phyloP scores from a whole-genome alignment of 2,113 vertebrate species.

The Damaliscus lunatus region DNA sequence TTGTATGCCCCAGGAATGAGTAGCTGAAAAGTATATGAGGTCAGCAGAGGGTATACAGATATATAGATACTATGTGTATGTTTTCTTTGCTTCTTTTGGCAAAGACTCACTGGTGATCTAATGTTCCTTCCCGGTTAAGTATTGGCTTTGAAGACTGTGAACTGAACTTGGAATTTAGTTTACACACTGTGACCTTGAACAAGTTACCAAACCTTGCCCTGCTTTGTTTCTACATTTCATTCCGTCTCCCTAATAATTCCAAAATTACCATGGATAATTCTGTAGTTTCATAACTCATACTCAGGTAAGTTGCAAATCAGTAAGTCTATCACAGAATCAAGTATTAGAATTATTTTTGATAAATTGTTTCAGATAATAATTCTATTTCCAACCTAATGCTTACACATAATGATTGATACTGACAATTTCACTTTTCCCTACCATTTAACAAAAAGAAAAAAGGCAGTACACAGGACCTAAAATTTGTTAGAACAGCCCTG shows the following conservation, averaged over 20 bases:
- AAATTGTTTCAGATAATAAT: background rate
- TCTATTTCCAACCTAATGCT: background rate
- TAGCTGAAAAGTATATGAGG: background rate
- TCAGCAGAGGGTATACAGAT: background rate
- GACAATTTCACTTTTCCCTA: background rate
- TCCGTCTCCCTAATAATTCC: background rate
- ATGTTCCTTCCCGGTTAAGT: background rate
- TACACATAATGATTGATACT: background rate
- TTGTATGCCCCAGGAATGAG: background rate
- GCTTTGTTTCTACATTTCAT: background rate
- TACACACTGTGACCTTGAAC: background rate
- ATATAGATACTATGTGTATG: too few relatives aligned
- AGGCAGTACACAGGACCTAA: background rate
- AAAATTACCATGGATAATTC: background rate
- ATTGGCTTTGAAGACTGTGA: background rate
- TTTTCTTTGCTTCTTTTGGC: background rate
- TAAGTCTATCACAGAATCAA: background rate
- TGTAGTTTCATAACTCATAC: background rate
- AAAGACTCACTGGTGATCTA: background rate
- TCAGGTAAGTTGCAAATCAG: background rate
- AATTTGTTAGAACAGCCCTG: background rate
- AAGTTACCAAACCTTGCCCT: constrained; percentile 5
- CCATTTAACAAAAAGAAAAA: background rate
- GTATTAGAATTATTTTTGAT: background rate
- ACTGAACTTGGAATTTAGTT: background rate